phyloP scores from a whole-genome alignment of 1,140 invertebrate genomes.

The Cydia pomonella region DNA sequence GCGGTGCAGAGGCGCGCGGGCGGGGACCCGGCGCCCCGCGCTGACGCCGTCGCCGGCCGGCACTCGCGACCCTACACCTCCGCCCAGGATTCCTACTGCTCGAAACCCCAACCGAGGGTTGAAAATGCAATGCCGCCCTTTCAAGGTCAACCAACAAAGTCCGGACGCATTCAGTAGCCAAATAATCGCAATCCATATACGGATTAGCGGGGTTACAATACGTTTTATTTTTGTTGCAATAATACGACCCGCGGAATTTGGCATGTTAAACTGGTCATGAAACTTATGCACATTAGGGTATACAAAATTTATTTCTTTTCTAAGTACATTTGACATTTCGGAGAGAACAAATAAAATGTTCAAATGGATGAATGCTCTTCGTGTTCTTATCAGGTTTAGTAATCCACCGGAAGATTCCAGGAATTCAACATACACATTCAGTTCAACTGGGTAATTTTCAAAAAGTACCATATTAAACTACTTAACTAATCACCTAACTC shows the following conservation, averaged over 20 bases:
- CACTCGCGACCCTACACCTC: slow-evolving; percentile 53
- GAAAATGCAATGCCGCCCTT: slow-evolving; percentile 69
- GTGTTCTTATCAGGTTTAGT: neutral
- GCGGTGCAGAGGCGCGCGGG: slow-evolving; percentile 66
- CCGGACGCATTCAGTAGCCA: slow-evolving; percentile 7
- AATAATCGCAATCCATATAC: slow-evolving; percentile 29
- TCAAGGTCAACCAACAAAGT: slow-evolving; percentile 66
- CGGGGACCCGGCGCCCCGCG: slow-evolving; percentile 61
- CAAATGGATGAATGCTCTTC: neutral
- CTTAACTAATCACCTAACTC: neutral
- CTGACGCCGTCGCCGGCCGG: slow-evolving; percentile 57
- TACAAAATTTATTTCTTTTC: neutral
- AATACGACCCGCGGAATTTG: neutral
- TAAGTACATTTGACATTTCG: neutral
- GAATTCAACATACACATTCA: neutral
- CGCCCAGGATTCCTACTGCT: slow-evolving; percentile 65
- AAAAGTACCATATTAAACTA: neutral
- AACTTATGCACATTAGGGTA: no score
- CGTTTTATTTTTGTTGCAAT: neutral
- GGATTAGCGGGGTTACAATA: neutral
- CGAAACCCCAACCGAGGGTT: slow-evolving; percentile 65
- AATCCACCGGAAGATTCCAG: neutral
- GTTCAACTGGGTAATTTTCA: neutral
- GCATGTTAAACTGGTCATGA: neutral
- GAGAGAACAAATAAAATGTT: neutral